Conservation (phyloP, 2,113 vertebrate species). For the Trogon surrucura region DNA sequence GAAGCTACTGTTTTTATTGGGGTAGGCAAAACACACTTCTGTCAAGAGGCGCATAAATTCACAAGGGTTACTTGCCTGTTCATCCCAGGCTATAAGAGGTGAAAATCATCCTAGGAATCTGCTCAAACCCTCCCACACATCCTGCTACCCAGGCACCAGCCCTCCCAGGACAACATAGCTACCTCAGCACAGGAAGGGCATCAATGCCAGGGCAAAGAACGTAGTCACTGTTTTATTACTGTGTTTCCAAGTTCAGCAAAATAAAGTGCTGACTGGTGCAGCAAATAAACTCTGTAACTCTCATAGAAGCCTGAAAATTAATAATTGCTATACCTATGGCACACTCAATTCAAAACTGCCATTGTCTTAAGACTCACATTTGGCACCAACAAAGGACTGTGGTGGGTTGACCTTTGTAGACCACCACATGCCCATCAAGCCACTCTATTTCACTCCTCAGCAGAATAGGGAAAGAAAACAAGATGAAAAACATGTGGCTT, state of each 20-base stretch:
- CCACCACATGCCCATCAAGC: too few relatives aligned
- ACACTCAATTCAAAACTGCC: background rate
- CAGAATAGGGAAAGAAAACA: background rate
- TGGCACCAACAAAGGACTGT: background rate
- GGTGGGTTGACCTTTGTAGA: background rate
- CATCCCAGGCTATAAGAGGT: background rate
- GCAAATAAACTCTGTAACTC: background rate
- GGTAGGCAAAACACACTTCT: background rate
- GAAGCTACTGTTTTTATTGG: background rate
- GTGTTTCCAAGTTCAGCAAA: background rate
- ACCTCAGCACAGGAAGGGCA: background rate
- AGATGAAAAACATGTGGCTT: background rate
- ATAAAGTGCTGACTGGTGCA: background rate
- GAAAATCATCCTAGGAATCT: background rate
- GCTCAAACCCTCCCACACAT: background rate
- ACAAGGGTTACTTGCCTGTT: background rate
- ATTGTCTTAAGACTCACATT: background rate
- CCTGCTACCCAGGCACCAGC: background rate
- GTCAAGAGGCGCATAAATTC: background rate
- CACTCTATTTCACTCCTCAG: background rate
- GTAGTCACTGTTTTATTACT: background rate
- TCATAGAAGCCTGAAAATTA: background rate
- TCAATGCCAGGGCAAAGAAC: background rate
- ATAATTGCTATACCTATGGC: background rate
- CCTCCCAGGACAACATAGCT: background rate